These are phyloP conservation scores for Elgaria multicarinata DNA, from an alignment of 2,113 vertebrate genomes.

Conservation along the genomic window DNA sequence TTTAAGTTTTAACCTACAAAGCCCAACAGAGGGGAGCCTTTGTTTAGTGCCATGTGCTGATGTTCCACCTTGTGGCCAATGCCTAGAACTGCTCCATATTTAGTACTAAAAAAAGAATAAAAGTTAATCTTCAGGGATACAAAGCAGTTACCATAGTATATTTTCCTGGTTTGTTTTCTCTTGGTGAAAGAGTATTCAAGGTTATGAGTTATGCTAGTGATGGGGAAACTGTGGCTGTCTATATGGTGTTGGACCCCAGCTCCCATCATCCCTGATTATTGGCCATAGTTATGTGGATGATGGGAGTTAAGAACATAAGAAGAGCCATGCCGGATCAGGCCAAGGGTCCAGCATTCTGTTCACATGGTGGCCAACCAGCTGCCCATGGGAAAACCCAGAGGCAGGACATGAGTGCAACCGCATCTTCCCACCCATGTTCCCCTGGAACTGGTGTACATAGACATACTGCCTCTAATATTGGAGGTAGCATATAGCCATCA, in stretches of 20 bases:
- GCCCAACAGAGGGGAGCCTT: background rate
- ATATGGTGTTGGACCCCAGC: background rate
- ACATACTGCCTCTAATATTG: too few relatives aligned
- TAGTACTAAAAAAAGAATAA: background rate
- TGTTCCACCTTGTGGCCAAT: background rate
- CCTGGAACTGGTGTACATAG: too few relatives aligned
- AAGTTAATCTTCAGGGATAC: background rate
- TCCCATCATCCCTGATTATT: background rate
- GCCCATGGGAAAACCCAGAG: too few relatives aligned
- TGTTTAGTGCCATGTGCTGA: too few relatives aligned
- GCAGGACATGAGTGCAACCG: too few relatives aligned
- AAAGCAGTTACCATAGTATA: background rate
- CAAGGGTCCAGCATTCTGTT: too few relatives aligned
- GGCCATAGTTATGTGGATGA: too few relatives aligned
- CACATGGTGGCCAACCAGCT: too few relatives aligned
- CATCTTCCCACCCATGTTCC: too few relatives aligned
- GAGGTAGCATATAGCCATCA: too few relatives aligned
- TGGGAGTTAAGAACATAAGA: too few relatives aligned
- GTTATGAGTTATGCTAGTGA: background rate
- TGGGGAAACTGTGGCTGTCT: background rate
- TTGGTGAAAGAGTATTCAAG: background rate
- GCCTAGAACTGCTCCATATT: background rate
- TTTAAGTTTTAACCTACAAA: background rate
- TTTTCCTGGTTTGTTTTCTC: background rate
- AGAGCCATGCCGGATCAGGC: too few relatives aligned